Evolutionary conservation across 2,113 vertebrate species (phyloP).

Genomic region (Channa argus): DNA sequence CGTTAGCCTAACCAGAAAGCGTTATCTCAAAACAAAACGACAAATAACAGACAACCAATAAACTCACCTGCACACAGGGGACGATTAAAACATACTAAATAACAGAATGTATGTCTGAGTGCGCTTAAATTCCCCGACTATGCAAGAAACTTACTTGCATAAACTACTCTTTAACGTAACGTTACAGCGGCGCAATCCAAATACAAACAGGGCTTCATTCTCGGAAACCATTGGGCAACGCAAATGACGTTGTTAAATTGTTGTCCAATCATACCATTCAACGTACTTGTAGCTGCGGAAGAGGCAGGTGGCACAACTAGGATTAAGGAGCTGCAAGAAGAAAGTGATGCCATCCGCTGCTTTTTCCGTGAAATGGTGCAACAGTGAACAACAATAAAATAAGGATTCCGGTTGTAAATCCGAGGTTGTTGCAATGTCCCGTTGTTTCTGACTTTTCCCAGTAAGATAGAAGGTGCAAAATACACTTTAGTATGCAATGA

Average conservation of each 20-base stretch:
- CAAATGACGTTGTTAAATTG: background rate
- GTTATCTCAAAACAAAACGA: background rate
- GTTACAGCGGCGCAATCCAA: slow-evolving; percentile 53
- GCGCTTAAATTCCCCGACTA: background rate
- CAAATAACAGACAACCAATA: background rate
- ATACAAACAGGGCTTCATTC: slow-evolving; percentile 57
- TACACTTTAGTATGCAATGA: no score
- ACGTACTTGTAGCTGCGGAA: background rate
- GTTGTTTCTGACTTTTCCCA: no score
- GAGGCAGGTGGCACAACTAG: slow-evolving; percentile 1
- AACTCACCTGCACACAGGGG: slow-evolving; percentile 47
- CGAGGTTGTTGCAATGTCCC: no score
- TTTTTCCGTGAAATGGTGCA: no score
- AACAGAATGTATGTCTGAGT: background rate
- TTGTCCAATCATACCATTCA: slow-evolving; percentile 52
- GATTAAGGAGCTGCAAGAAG: no score
- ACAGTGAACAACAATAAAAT: no score
- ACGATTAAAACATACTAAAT: slow-evolving; percentile 23
- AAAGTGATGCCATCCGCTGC: no score
- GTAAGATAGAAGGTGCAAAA: no score
- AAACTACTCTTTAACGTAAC: slow-evolving; percentile 60
- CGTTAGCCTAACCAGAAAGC: background rate
- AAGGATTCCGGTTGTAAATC: no score
- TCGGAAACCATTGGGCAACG: slow-evolving; percentile 50
- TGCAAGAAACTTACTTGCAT: background rate